Evolutionary conservation across 2,113 vertebrate genomes (phyloP).

Genomic region (Connochaetes taurinus): DNA sequence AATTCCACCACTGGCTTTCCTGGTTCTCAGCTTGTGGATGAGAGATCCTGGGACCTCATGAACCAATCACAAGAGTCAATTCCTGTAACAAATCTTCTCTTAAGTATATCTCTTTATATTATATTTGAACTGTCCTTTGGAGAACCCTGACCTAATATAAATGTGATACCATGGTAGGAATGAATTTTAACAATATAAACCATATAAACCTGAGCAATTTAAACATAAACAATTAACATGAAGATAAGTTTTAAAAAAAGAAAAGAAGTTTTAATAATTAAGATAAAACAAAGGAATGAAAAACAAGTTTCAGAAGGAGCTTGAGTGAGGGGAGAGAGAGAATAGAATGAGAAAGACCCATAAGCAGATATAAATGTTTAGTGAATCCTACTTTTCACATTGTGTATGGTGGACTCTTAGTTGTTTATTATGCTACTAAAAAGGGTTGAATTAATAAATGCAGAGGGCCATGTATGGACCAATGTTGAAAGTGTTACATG

Average conservation of each 20-base stretch:
- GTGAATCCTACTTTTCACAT: not conserved
- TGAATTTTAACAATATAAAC: not conserved
- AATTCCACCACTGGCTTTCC: not conserved
- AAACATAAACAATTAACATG: not conserved
- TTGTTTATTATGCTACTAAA: not conserved
- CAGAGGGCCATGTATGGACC: not conserved
- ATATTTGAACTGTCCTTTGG: not conserved
- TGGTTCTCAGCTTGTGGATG: not conserved
- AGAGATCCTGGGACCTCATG: not conserved
- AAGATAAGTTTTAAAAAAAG: not conserved
- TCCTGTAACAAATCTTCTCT: not conserved
- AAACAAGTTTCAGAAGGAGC: not conserved
- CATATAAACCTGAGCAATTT: not conserved
- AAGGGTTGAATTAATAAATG: not conserved
- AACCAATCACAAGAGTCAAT: not conserved
- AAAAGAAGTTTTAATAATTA: not conserved
- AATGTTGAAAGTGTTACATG: not conserved
- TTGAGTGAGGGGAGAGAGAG: not conserved
- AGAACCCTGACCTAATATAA: not conserved
- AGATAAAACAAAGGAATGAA: not conserved
- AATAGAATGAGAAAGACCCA: not conserved
- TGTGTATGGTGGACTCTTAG: not conserved
- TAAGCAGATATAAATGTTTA: not conserved
- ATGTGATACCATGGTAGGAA: not conserved
- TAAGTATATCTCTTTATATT: not conserved